phyloP scores from a whole-genome alignment of 1,140 invertebrate species.

The Nasonia vitripennis region DNA sequence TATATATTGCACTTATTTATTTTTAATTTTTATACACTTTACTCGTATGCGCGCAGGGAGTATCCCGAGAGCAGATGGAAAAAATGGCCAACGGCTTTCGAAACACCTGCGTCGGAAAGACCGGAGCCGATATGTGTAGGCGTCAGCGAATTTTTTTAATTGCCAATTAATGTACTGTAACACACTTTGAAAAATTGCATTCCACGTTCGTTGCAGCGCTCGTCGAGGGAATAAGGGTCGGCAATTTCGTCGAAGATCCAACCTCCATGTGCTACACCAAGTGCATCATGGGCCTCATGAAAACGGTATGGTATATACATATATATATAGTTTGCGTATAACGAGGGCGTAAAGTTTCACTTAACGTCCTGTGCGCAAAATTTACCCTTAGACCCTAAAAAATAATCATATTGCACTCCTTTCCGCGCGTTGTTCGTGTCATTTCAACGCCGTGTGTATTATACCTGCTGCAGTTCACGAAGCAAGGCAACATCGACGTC shows the following conservation, averaged over 20 bases:
- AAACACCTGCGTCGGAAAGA: conserved; percentile 20
- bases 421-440: no score
- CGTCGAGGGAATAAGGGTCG: conserved; percentile 10
- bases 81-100: conserved; percentile 26
- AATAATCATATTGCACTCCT: background rate
- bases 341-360: no score
- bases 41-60: background rate
- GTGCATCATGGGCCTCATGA: conserved; percentile 36
- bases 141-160: no score
- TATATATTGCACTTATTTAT: no score
- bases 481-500: background rate
- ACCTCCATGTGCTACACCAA: background rate
- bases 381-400: no score
- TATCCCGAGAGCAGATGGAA: conserved; percentile 33
- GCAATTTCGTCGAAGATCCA: conserved; percentile 24
- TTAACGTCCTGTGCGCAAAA: no score
- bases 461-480: conserved; percentile 1
- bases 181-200: no score
- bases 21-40: no score
- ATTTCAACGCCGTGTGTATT: background rate
- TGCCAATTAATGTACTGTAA: no score
- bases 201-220: background rate
- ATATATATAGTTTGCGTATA: no score
- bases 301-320: conserved; percentile 26
- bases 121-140: background rate